A percentile compares a stretch with the other conserved stretches of the same genome.
Conservation (phyloP, 1,140 invertebrate genomes). For the Hyles euphorbiae region DNA sequence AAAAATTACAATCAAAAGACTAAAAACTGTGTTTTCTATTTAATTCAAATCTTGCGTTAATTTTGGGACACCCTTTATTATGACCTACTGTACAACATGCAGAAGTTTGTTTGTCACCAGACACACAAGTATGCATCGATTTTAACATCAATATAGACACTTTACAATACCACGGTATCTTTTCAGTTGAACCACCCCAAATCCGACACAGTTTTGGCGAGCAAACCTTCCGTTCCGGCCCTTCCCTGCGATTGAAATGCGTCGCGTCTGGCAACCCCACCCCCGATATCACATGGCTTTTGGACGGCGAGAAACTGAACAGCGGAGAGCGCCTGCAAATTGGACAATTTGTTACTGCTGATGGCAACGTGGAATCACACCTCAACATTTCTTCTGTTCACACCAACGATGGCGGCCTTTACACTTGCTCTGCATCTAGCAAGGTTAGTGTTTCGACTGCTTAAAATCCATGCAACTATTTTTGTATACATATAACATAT, state of each 20-base stretch:
- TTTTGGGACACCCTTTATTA: no score
- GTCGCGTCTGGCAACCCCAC: slow-evolving; percentile 92
- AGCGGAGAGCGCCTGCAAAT: slow-evolving; percentile 87
- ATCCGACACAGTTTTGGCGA: slow-evolving; percentile 91
- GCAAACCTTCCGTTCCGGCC: slow-evolving; percentile 91
- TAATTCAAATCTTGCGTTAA: no score
- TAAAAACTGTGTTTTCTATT: no score
- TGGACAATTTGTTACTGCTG: slow-evolving; percentile 90
- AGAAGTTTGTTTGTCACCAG: no score
- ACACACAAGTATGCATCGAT: no score
- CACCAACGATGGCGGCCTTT: slow-evolving; percentile 95
- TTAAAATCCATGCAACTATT: no score
- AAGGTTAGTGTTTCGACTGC: slow-evolving; percentile 76
- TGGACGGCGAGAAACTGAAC: slow-evolving; percentile 90
- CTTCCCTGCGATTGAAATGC: slow-evolving; percentile 84
- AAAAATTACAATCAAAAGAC: no score
- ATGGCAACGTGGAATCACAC: slow-evolving; percentile 95
- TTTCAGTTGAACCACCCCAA: slow-evolving; percentile 89
- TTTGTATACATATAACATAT: no score
- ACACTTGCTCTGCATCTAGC: slow-evolving; percentile 93
- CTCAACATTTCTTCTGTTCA: slow-evolving; percentile 94
- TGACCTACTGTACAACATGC: no score
- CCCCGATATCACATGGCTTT: slow-evolving; percentile 95
- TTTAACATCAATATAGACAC: neutral
- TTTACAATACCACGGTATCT: neutral